Base-by-base conservation (phyloP, 2,797 vertebrate species). In the Argyrosomus regius region DNA sequence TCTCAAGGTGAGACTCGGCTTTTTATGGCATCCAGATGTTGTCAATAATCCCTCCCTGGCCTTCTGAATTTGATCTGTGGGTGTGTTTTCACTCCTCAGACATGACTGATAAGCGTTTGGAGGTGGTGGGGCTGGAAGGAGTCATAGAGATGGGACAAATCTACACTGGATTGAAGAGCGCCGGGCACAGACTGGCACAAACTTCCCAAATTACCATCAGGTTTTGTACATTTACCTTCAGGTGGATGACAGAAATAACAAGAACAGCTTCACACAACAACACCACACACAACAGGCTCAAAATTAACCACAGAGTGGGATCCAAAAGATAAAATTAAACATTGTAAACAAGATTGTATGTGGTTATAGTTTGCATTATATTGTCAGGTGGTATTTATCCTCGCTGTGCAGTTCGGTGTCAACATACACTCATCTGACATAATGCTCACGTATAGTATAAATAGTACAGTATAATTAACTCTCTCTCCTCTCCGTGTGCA, bases 111-210 rank as follows among this genome's bases (percentile, higher is more conserved):
- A 94, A 95, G 59, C 95, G 96, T 39, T 80, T 98, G 82, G 98
- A 99, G 93, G 96, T 99, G 72, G 96, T 98, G 45, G 97, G 97
- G 35, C 91, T 99, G 86, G 97, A 97, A 43, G 96, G 97, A 26
- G 97, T 87, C 26, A 94, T 98, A 10, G 97, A 98, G 88, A 98
- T 99, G 96, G 98, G 98, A 39, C 97, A 98, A 92, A 98, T 99
- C 90, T 99, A 99, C 85, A 97, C 97, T 0, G 97, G 96, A 16
- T 90, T 98, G 81, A 98, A 98, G 94, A 98, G 87, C 0, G 97
- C 97, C 0, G 97, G 97, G 13, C 96, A 85, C 75, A 93, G 97
- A 45, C 93, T 99, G 87, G 97, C 97, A 58, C 97, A 97, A 87
- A 95, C 97, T 31, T 96, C 96, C 2, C 95, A 97, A 83, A 95